phyloP scores from a whole-genome alignment of 2,888 invertebrate species.

The Andrena trimmerana region DNA sequence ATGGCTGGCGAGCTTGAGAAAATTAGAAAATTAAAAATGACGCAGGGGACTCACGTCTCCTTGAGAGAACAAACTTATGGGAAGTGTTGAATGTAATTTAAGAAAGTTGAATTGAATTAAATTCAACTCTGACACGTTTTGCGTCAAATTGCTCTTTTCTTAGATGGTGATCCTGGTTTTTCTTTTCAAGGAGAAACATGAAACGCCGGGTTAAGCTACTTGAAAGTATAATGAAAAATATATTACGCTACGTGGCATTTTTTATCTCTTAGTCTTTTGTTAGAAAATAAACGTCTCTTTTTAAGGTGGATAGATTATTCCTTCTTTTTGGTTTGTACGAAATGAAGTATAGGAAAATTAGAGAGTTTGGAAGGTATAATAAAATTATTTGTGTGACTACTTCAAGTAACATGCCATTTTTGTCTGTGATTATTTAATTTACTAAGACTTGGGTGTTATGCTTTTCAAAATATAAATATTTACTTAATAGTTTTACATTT shows the following conservation, averaged over 20 bases:
- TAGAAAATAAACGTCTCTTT: not conserved
- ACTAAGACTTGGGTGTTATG: too few relatives aligned
- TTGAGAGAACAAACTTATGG: constrained; percentile 1
- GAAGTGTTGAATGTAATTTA: constrained; percentile 14
- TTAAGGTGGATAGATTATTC: too few relatives aligned
- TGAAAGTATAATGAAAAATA: too few relatives aligned
- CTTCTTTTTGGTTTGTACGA: too few relatives aligned
- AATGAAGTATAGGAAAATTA: too few relatives aligned
- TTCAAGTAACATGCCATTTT: too few relatives aligned
- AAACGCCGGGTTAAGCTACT: not conserved
- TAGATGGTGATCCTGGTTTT: not conserved
- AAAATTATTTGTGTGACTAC: too few relatives aligned
- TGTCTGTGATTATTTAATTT: too few relatives aligned
- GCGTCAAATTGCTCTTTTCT: not conserved
- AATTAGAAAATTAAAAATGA: constrained; percentile 30
- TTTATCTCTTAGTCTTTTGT: not conserved
- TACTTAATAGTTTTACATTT: too few relatives aligned
- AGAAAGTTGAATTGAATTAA: constrained; percentile 19
- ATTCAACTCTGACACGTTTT: not conserved
- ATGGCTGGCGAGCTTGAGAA: not conserved
- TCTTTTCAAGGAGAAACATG: not conserved
- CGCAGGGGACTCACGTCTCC: not conserved
- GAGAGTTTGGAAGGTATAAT: too few relatives aligned
- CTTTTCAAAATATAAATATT: too few relatives aligned
- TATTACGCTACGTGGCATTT: not conserved